These are phyloP conservation scores for Ceratitis capitata DNA, from an alignment of 1,140 invertebrate genomes.

Conservation along the genomic window DNA sequence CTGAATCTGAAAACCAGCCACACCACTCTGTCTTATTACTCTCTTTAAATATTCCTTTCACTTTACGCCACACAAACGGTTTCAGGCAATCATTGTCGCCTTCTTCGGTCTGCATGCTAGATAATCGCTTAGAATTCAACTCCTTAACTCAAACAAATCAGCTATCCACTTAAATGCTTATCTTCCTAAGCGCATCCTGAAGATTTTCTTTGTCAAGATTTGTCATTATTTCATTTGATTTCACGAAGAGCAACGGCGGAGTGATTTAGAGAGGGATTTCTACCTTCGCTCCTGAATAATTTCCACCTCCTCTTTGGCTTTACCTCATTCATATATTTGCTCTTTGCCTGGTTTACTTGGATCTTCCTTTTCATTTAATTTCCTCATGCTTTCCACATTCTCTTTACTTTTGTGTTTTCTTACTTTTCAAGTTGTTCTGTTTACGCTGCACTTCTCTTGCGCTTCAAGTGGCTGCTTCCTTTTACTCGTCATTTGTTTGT, in stretches of 20 bases:
- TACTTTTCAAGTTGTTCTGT: neutral
- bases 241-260: neutral
- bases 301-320: neutral
- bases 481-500: neutral
- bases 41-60: neutral
- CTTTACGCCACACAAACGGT: slow-evolving; percentile 11
- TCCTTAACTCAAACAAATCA: neutral
- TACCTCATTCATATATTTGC: neutral
- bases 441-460: neutral
- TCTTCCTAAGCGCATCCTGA: neutral
- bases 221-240: neutral
- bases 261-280: neutral
- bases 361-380: neutral
- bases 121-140: too few relatives aligned
- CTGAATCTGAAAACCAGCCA: neutral
- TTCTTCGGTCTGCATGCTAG: too few relatives aligned
- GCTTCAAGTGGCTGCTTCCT: neutral
- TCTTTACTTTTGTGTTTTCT: neutral
- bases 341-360: neutral
- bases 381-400: neutral
- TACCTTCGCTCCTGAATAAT: neutral
- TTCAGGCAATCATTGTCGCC: neutral
- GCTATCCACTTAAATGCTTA: slow-evolving; percentile 21
- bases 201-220: slow-evolving; percentile 16
- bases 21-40: neutral